Conservation (phyloP, 2,888 invertebrate species). For the Ormia ochracea region DNA sequence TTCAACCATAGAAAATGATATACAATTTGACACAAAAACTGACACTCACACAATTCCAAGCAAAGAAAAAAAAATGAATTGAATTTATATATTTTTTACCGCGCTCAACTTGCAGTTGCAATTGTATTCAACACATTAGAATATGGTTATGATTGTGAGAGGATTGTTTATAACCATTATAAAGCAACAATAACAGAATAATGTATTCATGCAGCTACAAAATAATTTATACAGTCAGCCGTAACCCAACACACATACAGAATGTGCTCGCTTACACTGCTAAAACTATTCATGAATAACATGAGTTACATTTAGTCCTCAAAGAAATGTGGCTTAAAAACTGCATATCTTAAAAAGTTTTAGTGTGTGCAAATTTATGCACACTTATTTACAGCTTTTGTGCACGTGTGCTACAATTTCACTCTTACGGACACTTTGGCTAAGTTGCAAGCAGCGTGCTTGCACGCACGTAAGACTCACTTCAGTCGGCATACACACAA, state of each 20-base stretch:
- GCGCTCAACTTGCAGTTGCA: conserved; percentile 10
- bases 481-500: background rate
- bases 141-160: conserved; percentile 18
- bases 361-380: background rate
- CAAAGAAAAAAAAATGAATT: background rate
- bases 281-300: conserved; percentile 3
- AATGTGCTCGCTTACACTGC: background rate
- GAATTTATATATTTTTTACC: conserved; percentile 16
- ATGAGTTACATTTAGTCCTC: background rate
- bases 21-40: background rate
- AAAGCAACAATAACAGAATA: conserved; percentile 38
- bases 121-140: conserved; percentile 16
- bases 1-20: conserved; percentile 12
- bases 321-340: background rate
- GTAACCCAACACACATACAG: background rate
- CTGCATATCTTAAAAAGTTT: conserved; percentile 1
- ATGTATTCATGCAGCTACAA: conserved; percentile 36
- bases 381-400: background rate
- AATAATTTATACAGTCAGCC: conserved; percentile 23
- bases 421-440: background rate
- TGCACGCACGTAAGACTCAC: no score
- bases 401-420: background rate
- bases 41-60: background rate
- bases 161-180: conserved; percentile 51
- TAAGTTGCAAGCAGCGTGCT: background rate